A percentile compares a stretch with the other conserved stretches of the same genome.
Evolutionary conservation across 2,888 invertebrate species (phyloP).

Genomic region (Phania funesta): DNA sequence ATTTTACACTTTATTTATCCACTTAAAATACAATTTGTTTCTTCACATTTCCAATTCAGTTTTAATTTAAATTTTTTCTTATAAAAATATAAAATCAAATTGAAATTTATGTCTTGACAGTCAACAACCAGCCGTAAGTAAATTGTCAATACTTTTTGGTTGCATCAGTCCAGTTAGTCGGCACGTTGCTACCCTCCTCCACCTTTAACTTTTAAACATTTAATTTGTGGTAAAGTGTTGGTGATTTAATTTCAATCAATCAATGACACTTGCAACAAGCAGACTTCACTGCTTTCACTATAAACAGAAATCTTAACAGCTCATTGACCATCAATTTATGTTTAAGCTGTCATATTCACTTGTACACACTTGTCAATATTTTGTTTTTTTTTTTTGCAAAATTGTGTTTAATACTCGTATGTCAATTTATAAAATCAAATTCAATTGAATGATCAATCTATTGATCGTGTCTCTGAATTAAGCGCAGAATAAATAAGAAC

Average conservation of each 20-base stretch:
- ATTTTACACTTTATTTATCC: constrained; percentile 41
- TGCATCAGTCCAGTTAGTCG: constrained; percentile 5
- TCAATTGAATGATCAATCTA: constrained; percentile 26
- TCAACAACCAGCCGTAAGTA: background rate
- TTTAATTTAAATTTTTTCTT: constrained; percentile 19
- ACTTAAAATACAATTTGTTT: constrained; percentile 43
- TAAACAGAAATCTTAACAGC: constrained; percentile 14
- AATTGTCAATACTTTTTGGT: background rate
- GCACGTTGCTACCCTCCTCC: background rate
- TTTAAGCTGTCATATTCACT: background rate
- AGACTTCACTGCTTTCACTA: background rate
- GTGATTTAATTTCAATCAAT: constrained; percentile 63
- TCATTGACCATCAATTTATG: constrained; percentile 37
- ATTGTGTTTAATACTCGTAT: constrained; percentile 38
- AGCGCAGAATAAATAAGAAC: too few species aligned
- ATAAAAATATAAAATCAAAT: constrained; percentile 52
- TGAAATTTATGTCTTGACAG: constrained; percentile 52
- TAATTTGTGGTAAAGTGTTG: constrained; percentile 52
- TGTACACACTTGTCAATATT: background rate
- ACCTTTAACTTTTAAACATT: constrained; percentile 10
- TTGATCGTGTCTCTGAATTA: background rate
- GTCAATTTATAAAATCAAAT: constrained; percentile 59
- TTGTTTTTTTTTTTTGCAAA: background rate
- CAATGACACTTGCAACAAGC: constrained; percentile 12
- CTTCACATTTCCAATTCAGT: constrained; percentile 8